Conservation (phyloP, 2,797 vertebrate genomes). For the Enteromius afrohamiltoni region DNA sequence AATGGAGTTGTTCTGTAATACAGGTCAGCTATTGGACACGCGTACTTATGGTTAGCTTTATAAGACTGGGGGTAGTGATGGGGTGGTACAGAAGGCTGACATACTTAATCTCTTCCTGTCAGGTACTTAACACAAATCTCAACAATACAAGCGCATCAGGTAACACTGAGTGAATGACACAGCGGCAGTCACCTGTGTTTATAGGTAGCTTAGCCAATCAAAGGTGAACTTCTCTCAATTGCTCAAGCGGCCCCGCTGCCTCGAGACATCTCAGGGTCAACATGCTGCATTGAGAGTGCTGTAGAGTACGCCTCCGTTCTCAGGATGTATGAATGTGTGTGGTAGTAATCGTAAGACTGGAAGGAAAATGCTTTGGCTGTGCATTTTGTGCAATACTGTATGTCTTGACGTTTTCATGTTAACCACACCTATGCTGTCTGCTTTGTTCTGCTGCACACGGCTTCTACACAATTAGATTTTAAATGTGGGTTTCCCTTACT, state of each 20-base stretch:
- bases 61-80: background rate
- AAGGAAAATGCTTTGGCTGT: background rate
- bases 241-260: background rate
- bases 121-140: slow-evolving; percentile 1
- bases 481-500: background rate
- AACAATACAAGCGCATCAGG: slow-evolving; percentile 7
- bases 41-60: background rate
- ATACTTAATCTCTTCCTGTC: background rate
- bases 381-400: background rate
- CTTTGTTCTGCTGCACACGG: background rate
- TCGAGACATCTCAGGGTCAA: slow-evolving; percentile 9
- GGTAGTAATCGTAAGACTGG: background rate
- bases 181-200: background rate
- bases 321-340: background rate
- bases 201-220: slow-evolving; percentile 21
- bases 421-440: background rate
- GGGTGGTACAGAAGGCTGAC: background rate
- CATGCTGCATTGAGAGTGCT: background rate
- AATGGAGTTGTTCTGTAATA: background rate
- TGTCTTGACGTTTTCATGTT: background rate
- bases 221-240: slow-evolving; percentile 17
- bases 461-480: background rate
- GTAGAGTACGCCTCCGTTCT: background rate
- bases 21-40: background rate
- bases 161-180: slow-evolving; percentile 21